These are phyloP conservation scores for Eupithecia dodoneata DNA, from an alignment of 2,888 invertebrate genomes.

Conservation along the genomic window DNA sequence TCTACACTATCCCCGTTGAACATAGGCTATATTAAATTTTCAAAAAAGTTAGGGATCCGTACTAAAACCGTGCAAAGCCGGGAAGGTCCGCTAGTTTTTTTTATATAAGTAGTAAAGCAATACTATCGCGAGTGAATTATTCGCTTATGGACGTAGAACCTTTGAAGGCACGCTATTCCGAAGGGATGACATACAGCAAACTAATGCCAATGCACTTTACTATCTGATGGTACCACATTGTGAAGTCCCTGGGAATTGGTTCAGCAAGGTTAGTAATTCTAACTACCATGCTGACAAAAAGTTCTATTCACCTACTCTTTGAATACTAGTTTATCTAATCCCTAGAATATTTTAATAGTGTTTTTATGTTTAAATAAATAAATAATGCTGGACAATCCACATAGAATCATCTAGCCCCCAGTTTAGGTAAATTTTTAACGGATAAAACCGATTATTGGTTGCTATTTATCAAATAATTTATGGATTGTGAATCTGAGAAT, in stretches of 20 bases:
- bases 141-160: neutral
- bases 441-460: too few relatives aligned
- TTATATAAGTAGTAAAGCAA: neutral
- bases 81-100: neutral
- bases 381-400: too few relatives aligned
- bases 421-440: too few relatives aligned
- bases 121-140: neutral
- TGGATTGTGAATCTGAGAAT: too few relatives aligned
- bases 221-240: constrained; percentile 25
- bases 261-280: neutral
- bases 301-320: neutral
- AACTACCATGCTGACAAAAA: neutral
- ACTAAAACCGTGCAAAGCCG: too few relatives aligned
- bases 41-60: too few relatives aligned
- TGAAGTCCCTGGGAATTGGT: constrained; percentile 12
- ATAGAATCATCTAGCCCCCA: too few relatives aligned
- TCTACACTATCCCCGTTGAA: too few relatives aligned
- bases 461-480: too few relatives aligned
- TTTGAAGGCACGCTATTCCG: neutral
- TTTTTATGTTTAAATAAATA: too few relatives aligned
- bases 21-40: too few relatives aligned
- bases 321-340: neutral
- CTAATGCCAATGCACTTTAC: neutral
- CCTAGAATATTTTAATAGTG: neutral
- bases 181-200: neutral